A percentile compares a stretch with the other conserved stretches of the same genome.
Evolutionary conservation across 2,113 vertebrate species (phyloP).

Genomic region (Cottus gobio): DNA sequence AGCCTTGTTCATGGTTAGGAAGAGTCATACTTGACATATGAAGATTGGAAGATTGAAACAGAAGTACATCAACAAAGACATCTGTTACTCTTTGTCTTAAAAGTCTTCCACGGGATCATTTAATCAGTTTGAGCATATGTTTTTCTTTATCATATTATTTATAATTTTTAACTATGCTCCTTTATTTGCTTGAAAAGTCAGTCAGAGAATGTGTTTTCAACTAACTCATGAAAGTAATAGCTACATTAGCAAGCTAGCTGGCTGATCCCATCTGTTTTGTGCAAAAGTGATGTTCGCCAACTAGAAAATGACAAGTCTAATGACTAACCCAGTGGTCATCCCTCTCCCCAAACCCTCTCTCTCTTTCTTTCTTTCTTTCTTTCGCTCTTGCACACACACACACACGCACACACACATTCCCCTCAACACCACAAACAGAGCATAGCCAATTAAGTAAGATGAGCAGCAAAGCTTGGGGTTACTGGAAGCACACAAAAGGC

Average conservation of each 20-base stretch:
- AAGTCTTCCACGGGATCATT: too few relatives aligned
- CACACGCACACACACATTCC: slow-evolving; percentile 2
- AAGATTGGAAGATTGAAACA: neutral
- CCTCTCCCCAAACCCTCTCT: slow-evolving; percentile 14
- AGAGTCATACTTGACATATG: neutral
- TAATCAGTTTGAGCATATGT: too few relatives aligned
- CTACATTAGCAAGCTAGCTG: too few relatives aligned
- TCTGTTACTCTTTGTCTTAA: too few relatives aligned
- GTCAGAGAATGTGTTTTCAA: too few relatives aligned
- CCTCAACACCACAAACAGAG: slow-evolving; percentile 70
- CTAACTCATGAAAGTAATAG: too few relatives aligned
- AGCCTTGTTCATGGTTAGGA: neutral
- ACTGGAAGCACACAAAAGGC: slow-evolving; percentile 80
- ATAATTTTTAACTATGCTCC: too few relatives aligned
- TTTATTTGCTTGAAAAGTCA: too few relatives aligned
- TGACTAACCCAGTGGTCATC: slow-evolving; percentile 50
- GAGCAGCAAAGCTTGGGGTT: slow-evolving; percentile 70
- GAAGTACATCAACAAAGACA: too few relatives aligned
- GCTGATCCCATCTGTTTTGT: too few relatives aligned
- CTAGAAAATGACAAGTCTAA: slow-evolving; percentile 21
- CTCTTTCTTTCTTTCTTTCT: neutral
- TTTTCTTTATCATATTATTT: too few relatives aligned
- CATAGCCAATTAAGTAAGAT: slow-evolving; percentile 78
- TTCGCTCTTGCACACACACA: slow-evolving; percentile 23
- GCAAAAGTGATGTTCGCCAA: too few relatives aligned